phyloP scores from a whole-genome alignment of 1,140 invertebrate genomes.

The Drosophila orena region DNA sequence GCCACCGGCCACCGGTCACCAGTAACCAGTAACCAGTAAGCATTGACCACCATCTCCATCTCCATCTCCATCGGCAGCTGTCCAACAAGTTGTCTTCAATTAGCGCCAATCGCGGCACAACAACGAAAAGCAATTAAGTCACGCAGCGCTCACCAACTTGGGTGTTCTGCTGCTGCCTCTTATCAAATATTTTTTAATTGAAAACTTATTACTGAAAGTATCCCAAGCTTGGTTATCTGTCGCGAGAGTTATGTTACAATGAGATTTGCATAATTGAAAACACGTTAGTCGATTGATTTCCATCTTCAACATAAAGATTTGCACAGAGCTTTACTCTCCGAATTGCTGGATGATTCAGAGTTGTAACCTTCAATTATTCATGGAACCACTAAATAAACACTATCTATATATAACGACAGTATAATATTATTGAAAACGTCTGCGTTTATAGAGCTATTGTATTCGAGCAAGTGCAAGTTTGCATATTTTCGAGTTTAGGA shows the following conservation, averaged over 20 bases:
- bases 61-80: slow-evolving; percentile 18
- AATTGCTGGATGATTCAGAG: slow-evolving; percentile 46
- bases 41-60: slow-evolving; percentile 13
- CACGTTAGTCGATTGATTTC: slow-evolving; percentile 36
- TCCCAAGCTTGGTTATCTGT: slow-evolving; percentile 41
- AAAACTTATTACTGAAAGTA: slow-evolving; percentile 50
- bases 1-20: slow-evolving; percentile 22
- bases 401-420: slow-evolving; percentile 11
- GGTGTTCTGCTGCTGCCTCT: slow-evolving; percentile 25
- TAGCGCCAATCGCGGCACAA: slow-evolving; percentile 75
- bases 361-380: slow-evolving; percentile 23
- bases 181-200: slow-evolving; percentile 53
- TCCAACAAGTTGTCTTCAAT: slow-evolving; percentile 76
- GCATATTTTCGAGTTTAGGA: slow-evolving; percentile 55
- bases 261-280: slow-evolving; percentile 54
- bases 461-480: slow-evolving; percentile 69
- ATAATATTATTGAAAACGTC: slow-evolving; percentile 15
- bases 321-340: slow-evolving; percentile 58
- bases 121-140: slow-evolving; percentile 81
- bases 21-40: slow-evolving; percentile 25
- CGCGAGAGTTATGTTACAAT: slow-evolving; percentile 30
- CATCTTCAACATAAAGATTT: slow-evolving; percentile 29
- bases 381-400: neutral
- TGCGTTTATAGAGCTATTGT: slow-evolving; percentile 25
- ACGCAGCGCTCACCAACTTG: slow-evolving; percentile 38